Evolutionary conservation across 2,113 vertebrate species (phyloP), one percentile per base, ranked within the genome.

Genomic region (Psilopogon haemacephalus): DNA sequence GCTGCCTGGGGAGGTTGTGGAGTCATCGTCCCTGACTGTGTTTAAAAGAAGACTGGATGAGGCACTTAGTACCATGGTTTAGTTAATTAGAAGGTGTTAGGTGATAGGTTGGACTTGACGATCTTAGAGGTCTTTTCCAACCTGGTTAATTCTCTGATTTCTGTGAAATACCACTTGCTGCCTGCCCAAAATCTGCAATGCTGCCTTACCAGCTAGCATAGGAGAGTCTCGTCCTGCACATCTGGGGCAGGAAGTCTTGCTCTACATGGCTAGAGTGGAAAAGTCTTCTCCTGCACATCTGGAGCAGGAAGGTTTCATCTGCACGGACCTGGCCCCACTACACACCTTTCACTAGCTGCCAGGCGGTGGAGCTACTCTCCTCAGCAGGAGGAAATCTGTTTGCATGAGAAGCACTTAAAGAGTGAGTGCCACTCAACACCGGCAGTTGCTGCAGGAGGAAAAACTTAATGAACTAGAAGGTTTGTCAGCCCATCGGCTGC

Each of bases 241-340:
- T 23, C 48, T 3, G 3, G 5, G 23, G 7, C 19, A 32, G 35
- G 11, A 4, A 11, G 12, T 65, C 26, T 42, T 28, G 64, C 21
- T 48, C 21, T 40, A 19, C 54, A 30, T 0, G 0, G 37, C 48
- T 4, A 3, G 5, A 19, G 7, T 23, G 28, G 35, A 13, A 68
- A 4, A 11, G 11, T 69, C 28, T 46, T 28, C 64, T 21, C 54
- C 21, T 40, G 21, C 54, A 26, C 0, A 50, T 23, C 15, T 4
- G 4, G 5, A 19, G 7, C 23, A 32, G 35, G 15, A 71, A 5
- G 23, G 12, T 69, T 26, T 46, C 33, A 72, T 21, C 24, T 38
- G 21, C 48, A 26, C 0, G 0, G 37, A 50, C 26, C 63, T 68
- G 9, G 4, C 15, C 12, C 46, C 0, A 0, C 46, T 74, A 40